Evolutionary conservation across 2,797 vertebrate genomes (phyloP).

Genomic region (Sebastes jordani): DNA sequence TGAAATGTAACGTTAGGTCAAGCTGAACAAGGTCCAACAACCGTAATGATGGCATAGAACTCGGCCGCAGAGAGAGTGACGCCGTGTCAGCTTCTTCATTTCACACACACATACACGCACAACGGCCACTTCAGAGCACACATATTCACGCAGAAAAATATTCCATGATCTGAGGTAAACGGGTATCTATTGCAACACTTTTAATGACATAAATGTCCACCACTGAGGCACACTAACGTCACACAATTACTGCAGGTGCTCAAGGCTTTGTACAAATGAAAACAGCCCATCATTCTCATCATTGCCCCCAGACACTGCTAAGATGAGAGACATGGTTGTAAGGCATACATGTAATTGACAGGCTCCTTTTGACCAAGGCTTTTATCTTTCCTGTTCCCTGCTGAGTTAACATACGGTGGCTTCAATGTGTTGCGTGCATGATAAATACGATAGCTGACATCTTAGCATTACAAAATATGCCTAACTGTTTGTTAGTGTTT

Average conservation of each 20-base stretch:
- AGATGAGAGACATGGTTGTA: not conserved
- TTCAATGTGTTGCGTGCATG: not conserved
- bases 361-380: not conserved
- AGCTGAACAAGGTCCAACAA: no score
- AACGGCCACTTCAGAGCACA: not conserved
- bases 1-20: no score
- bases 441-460: not conserved
- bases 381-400: not conserved
- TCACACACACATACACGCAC: not conserved
- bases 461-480: not conserved
- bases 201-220: not conserved
- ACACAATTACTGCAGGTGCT: not conserved
- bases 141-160: not conserved
- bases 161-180: not conserved
- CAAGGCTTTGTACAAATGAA: slow-evolving; percentile 3
- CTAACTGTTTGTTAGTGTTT: not conserved
- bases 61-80: no score
- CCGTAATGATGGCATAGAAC: no score
- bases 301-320: not conserved
- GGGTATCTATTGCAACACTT: not conserved
- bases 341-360: not conserved
- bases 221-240: not conserved
- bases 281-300: slow-evolving; percentile 4
- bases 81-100: not conserved
- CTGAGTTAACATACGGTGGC: not conserved